Evolutionary conservation across 2,888 invertebrate species (phyloP).

Genomic region (Orchesella flavescens): DNA sequence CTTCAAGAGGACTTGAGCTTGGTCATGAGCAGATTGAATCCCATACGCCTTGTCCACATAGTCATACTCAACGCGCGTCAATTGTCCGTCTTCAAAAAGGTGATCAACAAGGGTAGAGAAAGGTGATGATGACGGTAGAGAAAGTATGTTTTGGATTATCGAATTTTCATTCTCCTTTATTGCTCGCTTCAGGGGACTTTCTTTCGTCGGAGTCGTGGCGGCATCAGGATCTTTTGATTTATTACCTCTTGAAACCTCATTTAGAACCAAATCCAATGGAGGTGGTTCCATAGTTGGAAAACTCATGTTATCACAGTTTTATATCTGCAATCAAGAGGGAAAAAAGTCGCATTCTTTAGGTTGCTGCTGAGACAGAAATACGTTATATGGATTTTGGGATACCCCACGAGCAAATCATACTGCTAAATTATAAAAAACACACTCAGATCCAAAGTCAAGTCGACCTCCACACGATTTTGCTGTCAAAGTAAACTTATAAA

Average conservation of each 20-base stretch:
- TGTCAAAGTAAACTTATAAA: too few relatives aligned
- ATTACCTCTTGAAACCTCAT: slow-evolving; percentile 31
- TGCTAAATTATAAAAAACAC: too few relatives aligned
- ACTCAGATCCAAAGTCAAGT: too few relatives aligned
- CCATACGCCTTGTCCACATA: slow-evolving; percentile 54
- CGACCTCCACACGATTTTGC: too few relatives aligned
- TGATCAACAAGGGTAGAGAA: slow-evolving; percentile 45
- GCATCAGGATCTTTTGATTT: slow-evolving; percentile 24
- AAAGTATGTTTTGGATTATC: slow-evolving; percentile 57
- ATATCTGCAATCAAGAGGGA: too few relatives aligned
- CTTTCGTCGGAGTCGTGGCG: neutral
- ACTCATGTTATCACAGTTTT: neutral
- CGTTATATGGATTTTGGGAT: too few relatives aligned
- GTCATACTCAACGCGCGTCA: slow-evolving; percentile 63
- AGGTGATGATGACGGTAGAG: slow-evolving; percentile 15
- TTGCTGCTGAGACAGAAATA: too few relatives aligned
- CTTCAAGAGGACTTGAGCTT: slow-evolving; percentile 48
- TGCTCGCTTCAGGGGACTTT: slow-evolving; percentile 45
- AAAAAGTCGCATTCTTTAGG: too few relatives aligned
- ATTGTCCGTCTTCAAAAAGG: slow-evolving; percentile 67
- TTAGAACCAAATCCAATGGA: neutral
- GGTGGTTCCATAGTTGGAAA: too few relatives aligned
- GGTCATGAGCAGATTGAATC: slow-evolving; percentile 14
- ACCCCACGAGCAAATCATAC: too few relatives aligned
- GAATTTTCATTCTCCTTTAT: slow-evolving; percentile 53